Conservation (phyloP, 1,140 invertebrate species). For the Sitophilus oryzae region DNA sequence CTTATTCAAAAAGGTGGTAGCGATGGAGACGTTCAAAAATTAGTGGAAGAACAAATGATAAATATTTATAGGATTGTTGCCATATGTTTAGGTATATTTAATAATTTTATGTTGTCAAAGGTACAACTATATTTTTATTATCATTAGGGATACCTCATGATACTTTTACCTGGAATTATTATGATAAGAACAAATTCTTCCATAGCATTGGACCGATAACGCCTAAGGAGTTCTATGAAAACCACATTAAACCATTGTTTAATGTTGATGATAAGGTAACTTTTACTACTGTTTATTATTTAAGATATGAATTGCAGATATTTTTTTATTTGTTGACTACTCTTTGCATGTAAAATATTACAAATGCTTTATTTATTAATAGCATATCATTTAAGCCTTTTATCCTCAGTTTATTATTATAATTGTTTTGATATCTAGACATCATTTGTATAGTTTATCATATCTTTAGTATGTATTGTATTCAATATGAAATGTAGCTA, state of each 20-base stretch:
- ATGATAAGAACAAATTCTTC: conserved; percentile 78
- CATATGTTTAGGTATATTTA: conserved; percentile 62
- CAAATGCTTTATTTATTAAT: too few relatives aligned
- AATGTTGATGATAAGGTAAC: conserved; percentile 78
- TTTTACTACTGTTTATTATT: too few relatives aligned
- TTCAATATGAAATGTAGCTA: too few relatives aligned
- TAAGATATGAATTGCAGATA: too few relatives aligned
- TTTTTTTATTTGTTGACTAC: too few relatives aligned
- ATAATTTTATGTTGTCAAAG: neutral
- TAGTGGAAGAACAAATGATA: conserved; percentile 63
- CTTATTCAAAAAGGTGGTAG: conserved; percentile 52
- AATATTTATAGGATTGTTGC: conserved; percentile 76
- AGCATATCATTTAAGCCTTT: too few relatives aligned
- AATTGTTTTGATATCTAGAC: too few relatives aligned
- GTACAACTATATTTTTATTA: neutral
- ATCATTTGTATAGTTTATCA: too few relatives aligned
- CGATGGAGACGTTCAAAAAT: conserved; percentile 52
- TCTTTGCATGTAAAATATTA: too few relatives aligned
- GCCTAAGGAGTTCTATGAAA: conserved; percentile 74
- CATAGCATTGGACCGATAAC: conserved; percentile 68
- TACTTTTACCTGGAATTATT: conserved; percentile 80
- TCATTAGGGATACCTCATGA: conserved; percentile 70
- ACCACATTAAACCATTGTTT: conserved; percentile 70
- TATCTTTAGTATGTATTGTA: too few relatives aligned
- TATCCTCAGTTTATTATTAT: too few relatives aligned